Percentiles rank a stretch among this genome's conserved stretches.
These are phyloP conservation scores for Adineta ricciae DNA, from an alignment of 2,888 invertebrate genomes.

Conservation along the genomic window DNA sequence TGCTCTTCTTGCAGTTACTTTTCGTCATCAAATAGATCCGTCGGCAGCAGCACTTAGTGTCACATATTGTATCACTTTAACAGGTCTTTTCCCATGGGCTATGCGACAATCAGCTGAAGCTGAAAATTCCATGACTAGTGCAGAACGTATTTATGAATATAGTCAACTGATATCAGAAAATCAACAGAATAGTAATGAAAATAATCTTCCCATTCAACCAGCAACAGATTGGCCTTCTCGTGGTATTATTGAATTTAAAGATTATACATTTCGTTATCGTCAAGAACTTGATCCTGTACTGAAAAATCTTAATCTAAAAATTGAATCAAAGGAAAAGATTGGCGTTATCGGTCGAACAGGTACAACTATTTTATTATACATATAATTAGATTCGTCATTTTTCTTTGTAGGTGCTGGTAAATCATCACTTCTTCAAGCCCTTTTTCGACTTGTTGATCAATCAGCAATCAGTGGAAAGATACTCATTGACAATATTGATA, in stretches of 20 bases:
- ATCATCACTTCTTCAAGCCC: constrained; percentile 63
- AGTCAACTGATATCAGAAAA: constrained; percentile 64
- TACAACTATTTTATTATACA: constrained; percentile 38
- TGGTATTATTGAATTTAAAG: constrained; percentile 44
- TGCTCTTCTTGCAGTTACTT: background rate
- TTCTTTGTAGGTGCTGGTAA: constrained; percentile 48
- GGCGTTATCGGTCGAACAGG: constrained; percentile 57
- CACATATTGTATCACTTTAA: constrained; percentile 53
- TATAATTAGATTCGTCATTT: background rate
- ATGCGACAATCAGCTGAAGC: too few species aligned
- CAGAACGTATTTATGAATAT: constrained; percentile 74
- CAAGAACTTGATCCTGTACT: constrained; percentile 60
- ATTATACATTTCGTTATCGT: constrained; percentile 61
- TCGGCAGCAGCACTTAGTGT: constrained; percentile 38
- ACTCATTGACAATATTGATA: constrained; percentile 64
- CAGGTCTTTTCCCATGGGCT: constrained; percentile 80
- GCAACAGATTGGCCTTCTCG: constrained; percentile 49
- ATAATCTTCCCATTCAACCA: constrained; percentile 40
- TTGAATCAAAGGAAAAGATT: constrained; percentile 55
- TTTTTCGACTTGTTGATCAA: constrained; percentile 70
- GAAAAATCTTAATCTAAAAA: constrained; percentile 51
- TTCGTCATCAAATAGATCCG: background rate
- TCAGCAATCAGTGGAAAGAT: constrained; percentile 60
- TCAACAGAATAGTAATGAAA: constrained; percentile 44
- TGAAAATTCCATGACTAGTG: constrained; percentile 55